Base-by-base conservation (phyloP, 2,888 invertebrate species). In the Tigriopus californicus region DNA sequence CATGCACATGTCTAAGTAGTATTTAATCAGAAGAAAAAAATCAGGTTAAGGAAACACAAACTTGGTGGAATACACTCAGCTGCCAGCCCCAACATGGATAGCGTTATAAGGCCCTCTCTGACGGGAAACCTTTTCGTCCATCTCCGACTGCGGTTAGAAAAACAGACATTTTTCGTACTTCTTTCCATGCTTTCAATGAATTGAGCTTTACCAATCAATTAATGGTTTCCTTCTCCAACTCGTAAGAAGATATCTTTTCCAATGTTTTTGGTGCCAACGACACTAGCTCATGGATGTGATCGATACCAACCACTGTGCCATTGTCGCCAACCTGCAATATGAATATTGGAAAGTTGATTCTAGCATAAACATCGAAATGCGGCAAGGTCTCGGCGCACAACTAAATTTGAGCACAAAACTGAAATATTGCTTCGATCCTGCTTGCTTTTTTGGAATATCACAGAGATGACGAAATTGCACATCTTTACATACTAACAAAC, bases 11-110 rank as follows among this genome's bases (percentile, higher is more conserved):
- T n/a, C n/a, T n/a, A n/a, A n/a, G n/a, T n/a, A n/a, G n/a, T n/a
- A n/a, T n/a, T n/a, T n/a, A n/a, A n/a, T n/a, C n/a, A n/a, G 33
- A 33, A 33, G 33, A 46, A 51, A 61, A 48, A 41, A 40, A 41
- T 4, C 41, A 54, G 22, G 1, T 40, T 51, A 47, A 40, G 13
- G 3, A 24, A 15, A 56, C 10, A 58, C 61, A 53, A 61, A 49
- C 33, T 8, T 22, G 15, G 47, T 61, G 13, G 42, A 24, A 46
- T 20, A 15, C 15, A 46, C 6, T 46, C 80, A 11, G 89, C 84
- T 41, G 90, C n/a, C 90, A 11, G 90, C 91, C 56, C 90, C 91
- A 6, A 90, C 89, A 72, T 94, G 92, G 65, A 94, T 94, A 18
- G 89, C 91, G 75, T 89, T 82, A 68, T 82, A 94, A 0, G 90